Evolutionary conservation across 1,140 invertebrate species (phyloP), one percentile per base, ranked within the genome.

Genomic region (Parapsyche elsis): DNA sequence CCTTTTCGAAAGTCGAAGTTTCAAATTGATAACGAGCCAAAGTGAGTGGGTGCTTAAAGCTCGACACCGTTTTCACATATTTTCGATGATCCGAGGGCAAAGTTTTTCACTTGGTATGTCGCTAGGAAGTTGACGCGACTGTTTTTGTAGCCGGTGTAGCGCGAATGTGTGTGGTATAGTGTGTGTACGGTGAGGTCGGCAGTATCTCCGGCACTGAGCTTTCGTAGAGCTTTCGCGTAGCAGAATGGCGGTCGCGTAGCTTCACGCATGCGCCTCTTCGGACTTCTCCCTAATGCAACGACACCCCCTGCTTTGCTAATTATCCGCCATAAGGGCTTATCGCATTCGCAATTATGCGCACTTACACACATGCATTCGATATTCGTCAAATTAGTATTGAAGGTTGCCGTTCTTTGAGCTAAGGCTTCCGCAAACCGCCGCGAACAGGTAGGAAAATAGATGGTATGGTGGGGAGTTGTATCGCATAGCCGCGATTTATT

Each of bases 181-280:
- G 24, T 67, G 0, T 1, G 61, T 16, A 21, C 53, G 53, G 14
- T 16, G 53, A 57, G 53, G 14, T 21, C 53, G 10, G 10, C 14
- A n/a, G 14, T 10, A 16, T 16, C 61, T 67, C 61, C 19, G 12
- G 19, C 4, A 67, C 61, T 67, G 61, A 21, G 19, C 19, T 26
- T 21, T 21, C 61, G 61, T 67, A 23, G 61, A 67, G 14, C 14
- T 67, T 21, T n/a, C 53, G 53, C 24, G 24, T 21, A 67, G 24
- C 61, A 67, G 61, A 67, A 67, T 67, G 61, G 61, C 61, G 61
- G 61, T 67, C 61, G 24, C 24, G 21, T 16, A 67, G 1, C 2
- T 1, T 2, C 21, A 21, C 61, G 61, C 61, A 67, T 67, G 61
- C 61, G 61, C 61, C 10, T 12, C 21, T 10, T 7, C 14, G 53